phyloP scores from a whole-genome alignment of 2,113 vertebrate species.

The Phocoena phocoena region DNA sequence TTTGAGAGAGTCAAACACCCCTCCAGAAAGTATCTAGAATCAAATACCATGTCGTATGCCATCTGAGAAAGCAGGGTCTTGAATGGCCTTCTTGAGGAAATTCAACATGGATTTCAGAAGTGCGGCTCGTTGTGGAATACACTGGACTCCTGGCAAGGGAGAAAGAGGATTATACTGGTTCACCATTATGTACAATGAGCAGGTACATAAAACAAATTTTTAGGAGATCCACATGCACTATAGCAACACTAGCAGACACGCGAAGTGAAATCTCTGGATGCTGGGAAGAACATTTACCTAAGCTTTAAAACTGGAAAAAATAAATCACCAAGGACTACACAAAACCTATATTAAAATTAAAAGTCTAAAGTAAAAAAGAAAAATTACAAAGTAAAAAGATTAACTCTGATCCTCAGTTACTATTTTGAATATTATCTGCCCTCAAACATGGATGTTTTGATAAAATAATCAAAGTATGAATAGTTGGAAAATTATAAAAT shows the following conservation, averaged over 20 bases:
- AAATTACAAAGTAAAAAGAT: constrained; percentile 30
- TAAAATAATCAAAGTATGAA: background rate
- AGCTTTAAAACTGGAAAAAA: constrained; percentile 54
- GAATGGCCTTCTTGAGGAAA: constrained; percentile 98
- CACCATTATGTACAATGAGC: background rate
- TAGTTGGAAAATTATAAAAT: constrained; percentile 39
- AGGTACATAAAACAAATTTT: constrained; percentile 7
- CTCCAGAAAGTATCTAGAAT: constrained; percentile 16
- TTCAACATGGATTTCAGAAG: constrained; percentile 98
- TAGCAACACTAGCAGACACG: constrained; percentile 31
- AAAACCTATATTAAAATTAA: constrained; percentile 42
- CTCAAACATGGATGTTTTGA: background rate
- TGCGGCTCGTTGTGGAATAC: constrained; percentile 96
- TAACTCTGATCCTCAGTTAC: constrained; percentile 11
- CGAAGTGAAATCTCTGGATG: background rate
- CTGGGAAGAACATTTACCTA: constrained; percentile 7
- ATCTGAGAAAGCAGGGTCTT: constrained; percentile 96
- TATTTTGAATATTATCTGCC: background rate
- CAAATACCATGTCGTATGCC: constrained; percentile 94
- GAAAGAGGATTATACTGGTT: constrained; percentile 35
- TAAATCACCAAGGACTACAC: background rate
- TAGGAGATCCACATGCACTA: background rate
- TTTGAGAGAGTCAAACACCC: background rate
- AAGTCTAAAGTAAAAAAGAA: constrained; percentile 2
- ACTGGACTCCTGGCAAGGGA: constrained; percentile 90